Evolutionary conservation across 2,888 invertebrate species (phyloP).

Genomic region (Venusia cambrica): DNA sequence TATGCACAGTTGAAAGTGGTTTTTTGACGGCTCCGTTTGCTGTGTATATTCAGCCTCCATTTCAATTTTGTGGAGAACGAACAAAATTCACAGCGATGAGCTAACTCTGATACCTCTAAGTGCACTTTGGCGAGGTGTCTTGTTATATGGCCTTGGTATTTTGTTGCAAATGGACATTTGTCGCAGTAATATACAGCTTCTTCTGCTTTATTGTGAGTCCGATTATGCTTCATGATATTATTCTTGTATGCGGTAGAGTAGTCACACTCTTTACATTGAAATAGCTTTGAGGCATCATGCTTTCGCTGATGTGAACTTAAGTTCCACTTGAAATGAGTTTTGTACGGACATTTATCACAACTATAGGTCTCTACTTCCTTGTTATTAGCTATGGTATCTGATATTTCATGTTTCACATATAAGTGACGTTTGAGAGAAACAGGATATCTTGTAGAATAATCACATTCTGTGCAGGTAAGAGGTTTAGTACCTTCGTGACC

Average conservation of each 20-base stretch:
- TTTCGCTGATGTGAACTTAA: conserved; percentile 39
- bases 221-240: conserved; percentile 42
- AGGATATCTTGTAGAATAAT: conserved; percentile 51
- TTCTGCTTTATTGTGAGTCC: conserved; percentile 35
- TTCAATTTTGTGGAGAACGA: conserved; percentile 51
- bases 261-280: conserved; percentile 10
- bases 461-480: conserved; percentile 40
- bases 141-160: conserved; percentile 54
- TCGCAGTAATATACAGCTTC: conserved; percentile 44
- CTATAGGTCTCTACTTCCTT: conserved; percentile 5
- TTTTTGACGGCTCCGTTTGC: conserved; percentile 44
- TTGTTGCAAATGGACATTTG: conserved; percentile 54
- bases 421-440: conserved; percentile 46
- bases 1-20: conserved; percentile 40
- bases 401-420: conserved; percentile 41
- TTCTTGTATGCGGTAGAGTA: conserved; percentile 38
- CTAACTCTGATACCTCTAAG: conserved; percentile 49
- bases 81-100: conserved; percentile 50
- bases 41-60: conserved; percentile 57
- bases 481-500: conserved; percentile 45
- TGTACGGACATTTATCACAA: conserved; percentile 33
- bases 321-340: conserved; percentile 36
- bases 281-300: conserved; percentile 13
- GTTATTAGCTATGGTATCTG: conserved; percentile 12
- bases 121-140: conserved; percentile 59